Base-by-base conservation (phyloP, 2,113 vertebrate genomes). In the Lamprologus speciosus region DNA sequence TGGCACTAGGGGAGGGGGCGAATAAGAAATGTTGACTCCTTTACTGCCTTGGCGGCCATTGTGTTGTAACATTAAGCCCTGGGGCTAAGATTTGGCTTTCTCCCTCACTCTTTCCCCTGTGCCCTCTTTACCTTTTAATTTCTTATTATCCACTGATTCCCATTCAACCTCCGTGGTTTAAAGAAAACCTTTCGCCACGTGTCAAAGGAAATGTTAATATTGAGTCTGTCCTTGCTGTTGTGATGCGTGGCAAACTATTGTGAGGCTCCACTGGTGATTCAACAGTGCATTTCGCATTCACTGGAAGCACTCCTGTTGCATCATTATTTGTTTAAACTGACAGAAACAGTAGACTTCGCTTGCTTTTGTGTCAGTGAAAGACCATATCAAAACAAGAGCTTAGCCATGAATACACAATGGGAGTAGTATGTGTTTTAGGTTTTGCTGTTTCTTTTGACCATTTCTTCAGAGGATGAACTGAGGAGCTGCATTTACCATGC, bases 1-100 rank as follows among this genome's bases (percentile, higher is more conserved):
- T 98, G 96, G 97, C 97, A 95, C 96, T 95, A 96, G 88, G 93
- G 95, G 93, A 93, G 89, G 93, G 91, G 90, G 87, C 40, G 82
- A 90, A 97, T 96, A 97, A 97, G 96, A 97, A 97, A 96, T 93
- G 96, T 96, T 95, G 96, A 97, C 97, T 97, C 96, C 97, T 97
- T 97, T 97, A 97, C 96, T 96, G 96, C 96, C 95, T 96, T 78
- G 60, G 91, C 84, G 83, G 93, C 94, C 97, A 97, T 97, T 97
- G 96, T 97, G 97, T 96, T 97, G 94, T 95, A 96, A 97, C 97
- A 96, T 97, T 95, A 96, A 97, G 96, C 97, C 97, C 97, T 87
- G 96, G 94, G 97, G 97, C 97, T 95, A 97, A 96, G 97, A 97
- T 98, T 97, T 97, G 96, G 97, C 94, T 95, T 95, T 95, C 93